Conservation (phyloP, 2,113 vertebrate species). For the Dicaeum eximium region DNA sequence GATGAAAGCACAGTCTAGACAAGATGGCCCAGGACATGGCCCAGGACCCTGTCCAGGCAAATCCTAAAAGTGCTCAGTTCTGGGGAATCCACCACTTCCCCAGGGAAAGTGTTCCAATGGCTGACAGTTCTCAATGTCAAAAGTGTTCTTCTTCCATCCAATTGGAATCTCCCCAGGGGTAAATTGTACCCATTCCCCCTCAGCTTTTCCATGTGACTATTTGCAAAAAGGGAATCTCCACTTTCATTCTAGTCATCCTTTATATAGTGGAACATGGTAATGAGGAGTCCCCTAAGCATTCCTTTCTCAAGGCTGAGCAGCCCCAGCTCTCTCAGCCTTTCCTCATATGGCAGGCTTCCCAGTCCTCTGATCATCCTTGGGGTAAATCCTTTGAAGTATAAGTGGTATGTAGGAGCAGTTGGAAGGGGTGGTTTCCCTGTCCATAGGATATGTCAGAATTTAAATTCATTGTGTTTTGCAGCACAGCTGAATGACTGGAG, state of each 20-base stretch:
- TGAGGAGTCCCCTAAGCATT: not conserved
- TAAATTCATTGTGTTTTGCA: not conserved
- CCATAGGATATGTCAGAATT: not conserved
- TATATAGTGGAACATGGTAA: not conserved
- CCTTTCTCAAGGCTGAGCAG: not conserved
- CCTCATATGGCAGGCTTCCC: not conserved
- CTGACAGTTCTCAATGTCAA: not conserved
- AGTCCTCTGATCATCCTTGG: not conserved
- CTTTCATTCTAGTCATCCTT: not conserved
- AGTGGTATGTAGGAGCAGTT: not conserved
- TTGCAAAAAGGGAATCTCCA: not conserved
- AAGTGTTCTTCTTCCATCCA: not conserved
- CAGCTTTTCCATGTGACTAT: not conserved
- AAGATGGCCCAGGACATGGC: not conserved
- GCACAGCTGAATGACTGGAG: not conserved
- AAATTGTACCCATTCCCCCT: not conserved
- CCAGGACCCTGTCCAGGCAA: not conserved
- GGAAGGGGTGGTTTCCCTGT: not conserved
- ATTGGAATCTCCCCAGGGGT: not conserved
- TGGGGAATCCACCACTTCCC: not conserved
- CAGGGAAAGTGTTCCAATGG: not conserved
- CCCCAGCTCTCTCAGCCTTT: not conserved
- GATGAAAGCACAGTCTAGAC: not conserved
- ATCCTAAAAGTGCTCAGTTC: rapidly evolving
- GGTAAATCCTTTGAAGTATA: not conserved